These are phyloP conservation scores for Synanthedon tipuliformis DNA, from an alignment of 2,888 invertebrate genomes.

Conservation along the genomic window DNA sequence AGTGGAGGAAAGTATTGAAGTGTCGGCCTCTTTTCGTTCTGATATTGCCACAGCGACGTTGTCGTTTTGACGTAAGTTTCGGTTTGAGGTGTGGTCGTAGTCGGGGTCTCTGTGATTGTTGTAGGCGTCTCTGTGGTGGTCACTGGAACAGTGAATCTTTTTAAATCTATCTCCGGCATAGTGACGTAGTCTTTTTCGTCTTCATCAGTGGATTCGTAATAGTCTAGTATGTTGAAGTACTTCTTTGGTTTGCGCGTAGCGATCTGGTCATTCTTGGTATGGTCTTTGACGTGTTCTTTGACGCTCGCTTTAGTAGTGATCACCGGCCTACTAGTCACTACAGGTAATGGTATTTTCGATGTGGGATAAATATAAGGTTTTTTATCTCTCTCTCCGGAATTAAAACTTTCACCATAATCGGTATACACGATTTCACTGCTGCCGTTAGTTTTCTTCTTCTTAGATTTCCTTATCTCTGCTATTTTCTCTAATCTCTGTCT, in stretches of 20 bases:
- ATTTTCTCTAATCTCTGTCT: conserved; percentile 52
- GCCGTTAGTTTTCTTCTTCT: conserved; percentile 43
- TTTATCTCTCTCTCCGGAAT: conserved; percentile 13
- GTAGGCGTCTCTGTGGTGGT: neutral
- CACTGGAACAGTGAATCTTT: conserved; percentile 28
- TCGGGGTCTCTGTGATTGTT: neutral
- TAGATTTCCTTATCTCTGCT: conserved; percentile 49
- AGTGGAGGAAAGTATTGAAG: conserved; percentile 55
- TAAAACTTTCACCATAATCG: conserved; percentile 34
- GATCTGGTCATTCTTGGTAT: neutral
- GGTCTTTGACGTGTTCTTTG: neutral
- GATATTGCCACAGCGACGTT: conserved; percentile 13
- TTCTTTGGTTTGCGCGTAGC: conserved; percentile 25
- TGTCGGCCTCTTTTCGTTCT: conserved; percentile 40
- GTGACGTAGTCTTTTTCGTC: conserved; percentile 38
- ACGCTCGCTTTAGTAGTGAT: neutral
- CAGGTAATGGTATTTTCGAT: conserved; percentile 4
- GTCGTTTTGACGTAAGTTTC: conserved; percentile 4
- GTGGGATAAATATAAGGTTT: conserved; percentile 14
- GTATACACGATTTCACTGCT: conserved; percentile 36
- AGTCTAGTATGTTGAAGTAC: conserved; percentile 30
- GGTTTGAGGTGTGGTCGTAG: neutral
- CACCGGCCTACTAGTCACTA: too few species aligned
- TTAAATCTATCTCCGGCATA: conserved; percentile 43
- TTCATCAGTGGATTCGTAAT: conserved; percentile 44